These are phyloP conservation scores for Phenganax subtilis DNA, from an alignment of 92 coral and sea anemone genomes.

Conservation along the genomic window DNA sequence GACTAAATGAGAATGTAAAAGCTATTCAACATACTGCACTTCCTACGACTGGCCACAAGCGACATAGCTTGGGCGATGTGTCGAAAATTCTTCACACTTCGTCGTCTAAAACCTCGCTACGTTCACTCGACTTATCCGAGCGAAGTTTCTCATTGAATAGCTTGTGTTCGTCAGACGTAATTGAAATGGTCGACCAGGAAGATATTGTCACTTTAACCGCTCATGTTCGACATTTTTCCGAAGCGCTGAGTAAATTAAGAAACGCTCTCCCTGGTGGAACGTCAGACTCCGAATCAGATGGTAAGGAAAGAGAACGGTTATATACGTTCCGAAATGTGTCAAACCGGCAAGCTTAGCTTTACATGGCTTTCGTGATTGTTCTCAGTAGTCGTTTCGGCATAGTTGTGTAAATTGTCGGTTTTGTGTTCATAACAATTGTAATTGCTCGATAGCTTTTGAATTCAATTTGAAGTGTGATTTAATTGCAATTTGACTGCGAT, in stretches of 20 bases:
- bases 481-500: not conserved
- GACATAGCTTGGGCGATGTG: conserved; percentile 35
- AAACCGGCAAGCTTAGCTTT: not conserved
- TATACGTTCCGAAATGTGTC: not conserved
- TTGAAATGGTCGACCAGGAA: conserved; percentile 92
- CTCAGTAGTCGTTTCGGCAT: conserved; percentile 17
- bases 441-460: conserved; percentile 26
- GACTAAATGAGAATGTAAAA: conserved; percentile 26
- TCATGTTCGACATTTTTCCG: conserved; percentile 89
- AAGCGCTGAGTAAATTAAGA: conserved; percentile 71
- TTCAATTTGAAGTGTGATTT: conserved; percentile 16
- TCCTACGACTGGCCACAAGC: conserved; percentile 20
- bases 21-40: conserved; percentile 5
- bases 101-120: conserved; percentile 22
- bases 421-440: conserved; percentile 34
- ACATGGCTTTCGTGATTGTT: conserved; percentile 16
- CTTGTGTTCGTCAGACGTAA: conserved; percentile 63
- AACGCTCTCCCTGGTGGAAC: conserved; percentile 71
- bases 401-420: conserved; percentile 31
- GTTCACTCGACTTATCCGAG: conserved; percentile 40
- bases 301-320: not conserved
- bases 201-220: conserved; percentile 80
- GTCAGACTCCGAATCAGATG: conserved; percentile 37
- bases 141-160: conserved; percentile 92
- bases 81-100: conserved; percentile 19